These are phyloP conservation scores for Stichopus chloronotus DNA, from an alignment of 35 echinoderm and acorn worm genomes.

Conservation along the genomic window DNA sequence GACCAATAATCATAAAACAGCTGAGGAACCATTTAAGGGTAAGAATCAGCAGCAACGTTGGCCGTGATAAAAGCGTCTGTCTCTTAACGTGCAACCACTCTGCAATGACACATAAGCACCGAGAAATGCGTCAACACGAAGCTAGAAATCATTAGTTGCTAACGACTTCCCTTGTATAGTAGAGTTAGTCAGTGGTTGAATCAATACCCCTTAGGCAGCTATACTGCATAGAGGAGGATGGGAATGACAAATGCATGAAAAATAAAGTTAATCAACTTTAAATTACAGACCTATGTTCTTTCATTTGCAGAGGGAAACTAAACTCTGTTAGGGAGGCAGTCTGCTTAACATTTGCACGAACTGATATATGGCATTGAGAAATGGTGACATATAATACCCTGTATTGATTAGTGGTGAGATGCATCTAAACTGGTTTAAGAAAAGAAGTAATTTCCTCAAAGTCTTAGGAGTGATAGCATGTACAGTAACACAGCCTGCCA, in stretches of 20 bases:
- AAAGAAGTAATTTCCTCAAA: neutral
- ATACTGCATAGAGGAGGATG: neutral
- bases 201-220: slow-evolving; percentile 43
- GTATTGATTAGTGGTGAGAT: neutral
- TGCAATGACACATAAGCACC: slow-evolving; percentile 1
- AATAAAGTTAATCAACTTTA: slow-evolving; percentile 55
- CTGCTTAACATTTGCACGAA: neutral
- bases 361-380: neutral
- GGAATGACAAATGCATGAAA: slow-evolving; percentile 11
- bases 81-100: slow-evolving; percentile 1
- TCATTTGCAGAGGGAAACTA: neutral
- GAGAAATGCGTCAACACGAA: slow-evolving; percentile 38
- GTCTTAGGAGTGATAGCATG: too few species aligned
- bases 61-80: slow-evolving; percentile 7
- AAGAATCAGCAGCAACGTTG: neutral
- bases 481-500: too few species aligned
- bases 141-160: slow-evolving; percentile 41
- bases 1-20: slow-evolving; percentile 35
- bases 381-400: neutral
- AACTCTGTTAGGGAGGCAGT: neutral
- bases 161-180: slow-evolving; percentile 49
- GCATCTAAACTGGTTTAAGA: neutral
- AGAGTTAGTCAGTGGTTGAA: slow-evolving; percentile 50
- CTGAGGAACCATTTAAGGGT: slow-evolving; percentile 28
- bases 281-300: slow-evolving; percentile 29